Evolutionary conservation across 1,140 invertebrate genomes (phyloP), one percentile per base, ranked within the genome.

Genomic region (Papilio xuthus): DNA sequence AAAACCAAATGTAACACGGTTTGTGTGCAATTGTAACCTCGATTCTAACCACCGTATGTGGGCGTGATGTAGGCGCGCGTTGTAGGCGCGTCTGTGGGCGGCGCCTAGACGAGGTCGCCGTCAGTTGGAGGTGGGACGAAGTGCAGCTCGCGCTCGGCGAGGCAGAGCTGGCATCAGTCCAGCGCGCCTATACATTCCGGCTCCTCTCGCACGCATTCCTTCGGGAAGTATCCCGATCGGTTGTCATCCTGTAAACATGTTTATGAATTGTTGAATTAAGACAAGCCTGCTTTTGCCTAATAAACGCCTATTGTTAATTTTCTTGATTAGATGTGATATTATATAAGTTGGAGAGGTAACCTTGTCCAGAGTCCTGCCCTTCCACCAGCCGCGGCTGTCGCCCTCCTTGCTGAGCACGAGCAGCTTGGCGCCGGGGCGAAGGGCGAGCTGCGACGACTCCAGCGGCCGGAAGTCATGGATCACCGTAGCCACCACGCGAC

Each of bases 371-470:
- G 89, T 90, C 37, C 94, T 85, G 9, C 94, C 93, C 78, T 94
- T 94, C 94, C 94, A 94, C 94, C 94, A 94, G 69, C 94, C 94
- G 63, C 92, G 88, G 71, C 88, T 84, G 84, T 94, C 94, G 18
- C 94, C 94, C 81, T 94, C 94, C 81, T 94, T 94, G 84, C 94
- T 94, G 74, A 94, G 89, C 72, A 94, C 89, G 20, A 97, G 95
- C 20, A 99, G 95, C 85, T 96, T 95, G 86, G 97, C 97, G 18
- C 97, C 98, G 67, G 96, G 95, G 77, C 95, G 95, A 71, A 99
- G 91, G 71, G 96, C 96, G 75, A 99, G 92, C 89, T 98, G 97
- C 87, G 97, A 96, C 12, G 95, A 93, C 86, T 98, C 97, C 70
- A 95, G 94, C 4, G 96, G 96, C 28, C 96, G 95, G 88, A 96